Conservation (phyloP, 2,113 vertebrate species). For the Proteles cristata region DNA sequence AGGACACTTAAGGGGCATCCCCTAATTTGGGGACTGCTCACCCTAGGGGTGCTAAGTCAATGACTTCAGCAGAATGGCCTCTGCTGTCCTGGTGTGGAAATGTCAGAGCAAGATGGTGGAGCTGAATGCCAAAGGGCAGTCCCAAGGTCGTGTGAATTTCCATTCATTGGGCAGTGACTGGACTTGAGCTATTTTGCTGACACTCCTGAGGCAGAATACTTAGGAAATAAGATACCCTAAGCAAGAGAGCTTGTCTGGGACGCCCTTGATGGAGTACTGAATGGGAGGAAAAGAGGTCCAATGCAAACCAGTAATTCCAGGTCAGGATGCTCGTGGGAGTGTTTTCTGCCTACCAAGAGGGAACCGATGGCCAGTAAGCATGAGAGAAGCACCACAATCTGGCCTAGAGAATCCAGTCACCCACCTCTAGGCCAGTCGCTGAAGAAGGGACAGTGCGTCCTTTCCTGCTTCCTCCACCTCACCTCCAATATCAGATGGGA, state of each 20-base stretch:
- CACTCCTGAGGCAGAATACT: not conserved
- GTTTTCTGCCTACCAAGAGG: not conserved
- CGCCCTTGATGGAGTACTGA: not conserved
- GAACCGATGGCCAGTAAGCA: not conserved
- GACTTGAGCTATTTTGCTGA: not conserved
- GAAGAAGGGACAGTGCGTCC: not conserved
- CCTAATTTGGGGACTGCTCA: not conserved
- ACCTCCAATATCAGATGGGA: not conserved
- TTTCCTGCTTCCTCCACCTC: not conserved
- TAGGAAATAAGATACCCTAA: not conserved
- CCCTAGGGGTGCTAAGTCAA: not conserved
- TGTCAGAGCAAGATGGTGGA: not conserved
- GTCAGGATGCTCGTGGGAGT: not conserved
- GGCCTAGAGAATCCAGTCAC: not conserved
- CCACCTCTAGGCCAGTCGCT: not conserved
- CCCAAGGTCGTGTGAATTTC: not conserved
- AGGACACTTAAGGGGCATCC: not conserved
- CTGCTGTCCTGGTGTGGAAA: not conserved
- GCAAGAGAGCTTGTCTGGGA: not conserved
- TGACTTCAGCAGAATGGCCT: not conserved
- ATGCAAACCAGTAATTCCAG: constrained; percentile 24
- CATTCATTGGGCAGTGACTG: not conserved
- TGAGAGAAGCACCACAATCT: not conserved
- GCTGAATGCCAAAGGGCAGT: no score
- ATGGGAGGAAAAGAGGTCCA: not conserved